Conservation (phyloP, 2,797 vertebrate genomes). For the Buceros bicornis region DNA sequence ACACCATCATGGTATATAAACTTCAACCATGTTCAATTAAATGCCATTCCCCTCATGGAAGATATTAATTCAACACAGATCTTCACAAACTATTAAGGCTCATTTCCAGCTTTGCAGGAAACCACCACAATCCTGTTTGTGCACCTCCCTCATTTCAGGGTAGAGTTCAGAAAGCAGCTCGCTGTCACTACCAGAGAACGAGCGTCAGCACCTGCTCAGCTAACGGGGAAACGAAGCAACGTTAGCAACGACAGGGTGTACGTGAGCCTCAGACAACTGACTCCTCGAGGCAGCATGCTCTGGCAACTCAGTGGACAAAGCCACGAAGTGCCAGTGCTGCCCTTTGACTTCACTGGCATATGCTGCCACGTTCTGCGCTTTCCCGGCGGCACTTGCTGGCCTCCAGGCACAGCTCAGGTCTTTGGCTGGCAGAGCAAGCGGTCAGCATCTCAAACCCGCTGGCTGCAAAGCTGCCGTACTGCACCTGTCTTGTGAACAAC, state of each 20-base stretch:
- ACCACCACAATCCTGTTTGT: neutral
- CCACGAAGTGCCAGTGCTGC: neutral
- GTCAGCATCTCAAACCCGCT: neutral
- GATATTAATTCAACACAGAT: neutral
- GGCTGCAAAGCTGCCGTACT: neutral
- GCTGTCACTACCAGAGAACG: neutral
- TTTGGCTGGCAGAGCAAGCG: neutral
- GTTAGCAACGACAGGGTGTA: neutral
- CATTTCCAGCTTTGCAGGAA: neutral
- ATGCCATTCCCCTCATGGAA: neutral
- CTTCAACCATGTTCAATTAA: neutral
- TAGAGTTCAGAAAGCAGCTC: neutral
- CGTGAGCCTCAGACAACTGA: neutral
- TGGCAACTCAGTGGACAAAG: neutral
- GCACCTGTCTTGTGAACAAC: accelerated
- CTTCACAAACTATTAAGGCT: neutral
- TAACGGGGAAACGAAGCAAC: neutral
- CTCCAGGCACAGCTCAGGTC: neutral
- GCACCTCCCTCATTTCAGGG: neutral
- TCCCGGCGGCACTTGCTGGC: neutral
- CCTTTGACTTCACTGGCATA: neutral
- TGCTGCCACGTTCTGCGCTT: neutral
- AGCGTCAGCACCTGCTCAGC: neutral
- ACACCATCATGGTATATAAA: neutral
- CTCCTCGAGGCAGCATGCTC: neutral